Percentiles rank a stretch among this genome's conserved stretches.
Conservation (phyloP, 2,797 vertebrate species). For the Hirundo rustica region DNA sequence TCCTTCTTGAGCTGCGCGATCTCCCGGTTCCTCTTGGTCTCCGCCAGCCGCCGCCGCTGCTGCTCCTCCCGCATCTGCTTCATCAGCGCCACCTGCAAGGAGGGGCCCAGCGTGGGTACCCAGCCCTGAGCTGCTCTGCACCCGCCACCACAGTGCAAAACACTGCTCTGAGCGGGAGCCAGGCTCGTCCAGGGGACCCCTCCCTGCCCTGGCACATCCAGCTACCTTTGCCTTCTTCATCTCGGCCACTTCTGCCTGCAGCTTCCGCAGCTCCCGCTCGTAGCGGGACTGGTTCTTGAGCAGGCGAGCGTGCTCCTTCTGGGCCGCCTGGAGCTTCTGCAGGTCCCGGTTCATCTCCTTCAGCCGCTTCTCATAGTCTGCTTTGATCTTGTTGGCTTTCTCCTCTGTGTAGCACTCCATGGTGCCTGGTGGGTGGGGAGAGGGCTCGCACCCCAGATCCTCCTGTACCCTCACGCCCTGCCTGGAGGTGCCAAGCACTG, state of each 20-base stretch:
- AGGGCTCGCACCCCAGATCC: accelerated
- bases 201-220: not conserved
- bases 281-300: conserved; percentile 96
- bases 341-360: conserved; percentile 98
- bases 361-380: conserved; percentile 93
- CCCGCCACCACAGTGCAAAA: not conserved
- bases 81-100: conserved; percentile 87
- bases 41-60: conserved; percentile 89
- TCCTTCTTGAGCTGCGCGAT: conserved; percentile 97
- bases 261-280: conserved; percentile 92
- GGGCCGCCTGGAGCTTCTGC: conserved; percentile 91
- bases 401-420: conserved; percentile 99
- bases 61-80: conserved; percentile 99
- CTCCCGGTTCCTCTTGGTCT: conserved; percentile 93
- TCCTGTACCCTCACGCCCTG: not conserved
- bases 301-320: conserved; percentile 93
- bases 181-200: not conserved
- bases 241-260: conserved; percentile 90
- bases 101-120: accelerated
- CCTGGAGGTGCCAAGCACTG: not conserved
- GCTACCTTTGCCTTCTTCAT: conserved; percentile 98
- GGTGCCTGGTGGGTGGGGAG: conserved; percentile 78
- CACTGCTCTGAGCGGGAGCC: not conserved
- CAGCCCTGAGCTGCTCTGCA: not conserved
- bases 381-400: conserved; percentile 91